Conservation (phyloP, 2,888 invertebrate genomes). For the Eledone cirrhosa region DNA sequence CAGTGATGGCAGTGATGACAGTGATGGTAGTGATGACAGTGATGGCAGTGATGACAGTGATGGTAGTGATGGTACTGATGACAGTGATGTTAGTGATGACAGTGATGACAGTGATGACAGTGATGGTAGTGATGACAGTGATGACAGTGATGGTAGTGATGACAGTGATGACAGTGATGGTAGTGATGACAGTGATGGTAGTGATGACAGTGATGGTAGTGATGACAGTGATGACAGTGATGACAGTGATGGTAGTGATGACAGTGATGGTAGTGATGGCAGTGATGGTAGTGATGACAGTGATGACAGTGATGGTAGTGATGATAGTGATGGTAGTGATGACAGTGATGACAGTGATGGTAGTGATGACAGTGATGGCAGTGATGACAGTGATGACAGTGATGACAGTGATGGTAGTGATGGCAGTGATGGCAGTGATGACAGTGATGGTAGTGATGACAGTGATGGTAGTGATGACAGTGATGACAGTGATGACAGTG, state of each 20-base stretch:
- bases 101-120: background rate
- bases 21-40: background rate
- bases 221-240: slow-evolving; percentile 10
- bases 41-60: background rate
- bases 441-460: background rate
- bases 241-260: background rate
- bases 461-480: background rate
- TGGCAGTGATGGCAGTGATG: slow-evolving; percentile 6
- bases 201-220: background rate
- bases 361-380: background rate
- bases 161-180: slow-evolving; percentile 3
- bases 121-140: slow-evolving; percentile 18
- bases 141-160: background rate
- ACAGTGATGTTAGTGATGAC: no score
- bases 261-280: background rate
- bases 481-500: background rate
- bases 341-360: slow-evolving; percentile 9
- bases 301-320: background rate
- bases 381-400: background rate
- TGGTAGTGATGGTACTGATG: slow-evolving; percentile 12
- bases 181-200: background rate
- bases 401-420: slow-evolving; percentile 8
- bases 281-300: background rate
- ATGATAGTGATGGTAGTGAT: background rate
- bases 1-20: background rate